These are phyloP conservation scores for Halichoerus grypus DNA, from an alignment of 2,113 vertebrate genomes.

Conservation along the genomic window DNA sequence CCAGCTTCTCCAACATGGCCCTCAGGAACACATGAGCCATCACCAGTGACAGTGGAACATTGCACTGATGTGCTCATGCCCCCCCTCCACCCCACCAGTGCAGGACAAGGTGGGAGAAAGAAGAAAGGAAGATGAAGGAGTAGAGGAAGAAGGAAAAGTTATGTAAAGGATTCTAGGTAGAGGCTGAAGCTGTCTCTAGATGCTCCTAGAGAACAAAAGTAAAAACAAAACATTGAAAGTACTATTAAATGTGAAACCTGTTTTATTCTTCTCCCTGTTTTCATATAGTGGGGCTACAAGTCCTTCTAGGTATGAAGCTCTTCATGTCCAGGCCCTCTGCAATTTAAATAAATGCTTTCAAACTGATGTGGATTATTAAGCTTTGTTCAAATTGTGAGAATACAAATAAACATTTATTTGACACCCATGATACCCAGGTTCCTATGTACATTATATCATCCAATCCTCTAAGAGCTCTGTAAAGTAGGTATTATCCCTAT, in stretches of 20 bases:
- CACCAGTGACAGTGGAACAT: not conserved
- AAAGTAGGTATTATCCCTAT: not conserved
- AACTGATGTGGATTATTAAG: not conserved
- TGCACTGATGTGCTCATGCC: not conserved
- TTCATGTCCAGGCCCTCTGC: not conserved
- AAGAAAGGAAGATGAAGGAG: not conserved
- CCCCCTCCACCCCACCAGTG: too few relatives aligned
- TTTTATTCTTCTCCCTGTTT: not conserved
- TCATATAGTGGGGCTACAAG: not conserved
- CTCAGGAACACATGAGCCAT: not conserved
- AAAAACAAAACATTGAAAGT: not conserved
- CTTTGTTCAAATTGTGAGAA: not conserved
- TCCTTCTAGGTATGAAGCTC: not conserved
- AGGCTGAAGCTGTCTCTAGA: not conserved
- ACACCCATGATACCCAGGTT: not conserved
- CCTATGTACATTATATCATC: not conserved
- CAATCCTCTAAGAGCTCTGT: not conserved
- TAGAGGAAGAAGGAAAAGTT: not conserved
- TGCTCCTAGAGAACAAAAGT: not conserved
- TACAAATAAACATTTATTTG: not conserved
- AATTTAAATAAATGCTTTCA: slow-evolving; percentile 8
- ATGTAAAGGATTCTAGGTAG: not conserved
- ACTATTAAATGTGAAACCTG: not conserved
- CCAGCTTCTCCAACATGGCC: not conserved
- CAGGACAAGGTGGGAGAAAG: not conserved